Evolutionary conservation across 1,140 invertebrate species (phyloP).

Genomic region (Antheraea pernyi): DNA sequence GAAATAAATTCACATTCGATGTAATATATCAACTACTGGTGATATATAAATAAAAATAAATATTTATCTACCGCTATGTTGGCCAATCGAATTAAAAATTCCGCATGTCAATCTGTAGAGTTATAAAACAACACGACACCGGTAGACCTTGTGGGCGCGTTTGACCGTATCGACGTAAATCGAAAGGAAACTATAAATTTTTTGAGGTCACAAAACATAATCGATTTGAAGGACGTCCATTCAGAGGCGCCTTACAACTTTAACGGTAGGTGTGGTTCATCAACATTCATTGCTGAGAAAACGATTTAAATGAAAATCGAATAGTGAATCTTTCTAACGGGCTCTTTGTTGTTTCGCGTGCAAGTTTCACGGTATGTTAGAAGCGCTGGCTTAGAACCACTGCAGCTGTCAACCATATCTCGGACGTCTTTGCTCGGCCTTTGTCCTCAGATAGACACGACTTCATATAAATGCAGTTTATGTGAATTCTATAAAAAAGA

Average conservation of each 20-base stretch:
- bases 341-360: constrained; percentile 57
- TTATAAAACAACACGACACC: constrained; percentile 14
- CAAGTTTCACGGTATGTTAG: constrained; percentile 63
- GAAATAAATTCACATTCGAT: neutral
- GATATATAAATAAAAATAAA: neutral
- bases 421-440: constrained; percentile 46
- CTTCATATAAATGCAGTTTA: constrained; percentile 77
- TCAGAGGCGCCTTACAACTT: constrained; percentile 35
- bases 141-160: constrained; percentile 52
- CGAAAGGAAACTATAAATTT: constrained; percentile 27
- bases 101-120: constrained; percentile 35
- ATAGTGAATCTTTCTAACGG: constrained; percentile 61
- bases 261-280: constrained; percentile 62
- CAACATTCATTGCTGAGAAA: constrained; percentile 41
- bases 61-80: neutral
- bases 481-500: constrained; percentile 65
- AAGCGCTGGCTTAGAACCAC: constrained; percentile 49
- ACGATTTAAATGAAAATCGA: constrained; percentile 60
- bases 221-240: constrained; percentile 21
- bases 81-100: constrained; percentile 46
- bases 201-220: constrained; percentile 5
- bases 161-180: constrained; percentile 58
- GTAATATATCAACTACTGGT: neutral
- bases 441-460: constrained; percentile 66
- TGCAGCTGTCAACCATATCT: constrained; percentile 69